Evolutionary conservation across 2,797 vertebrate genomes (phyloP).

Genomic region (Characodon lateralis): DNA sequence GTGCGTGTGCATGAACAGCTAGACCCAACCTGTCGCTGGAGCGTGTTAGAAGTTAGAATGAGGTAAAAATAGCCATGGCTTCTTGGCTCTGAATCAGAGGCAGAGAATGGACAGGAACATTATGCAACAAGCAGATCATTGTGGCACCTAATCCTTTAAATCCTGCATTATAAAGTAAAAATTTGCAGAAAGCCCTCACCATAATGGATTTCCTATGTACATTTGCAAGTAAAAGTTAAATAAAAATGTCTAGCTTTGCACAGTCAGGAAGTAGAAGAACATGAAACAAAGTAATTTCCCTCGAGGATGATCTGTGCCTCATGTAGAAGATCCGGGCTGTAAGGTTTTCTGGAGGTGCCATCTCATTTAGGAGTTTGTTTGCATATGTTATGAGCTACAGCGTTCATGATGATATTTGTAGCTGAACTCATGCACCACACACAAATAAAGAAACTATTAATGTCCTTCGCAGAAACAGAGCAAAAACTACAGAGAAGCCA

Average conservation of each 20-base stretch:
- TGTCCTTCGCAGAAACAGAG: slow-evolving; percentile 44
- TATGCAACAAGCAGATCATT: slow-evolving; percentile 50
- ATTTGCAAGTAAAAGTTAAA: slow-evolving; percentile 78
- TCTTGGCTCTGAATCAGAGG: slow-evolving; percentile 45
- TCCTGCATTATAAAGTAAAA: slow-evolving; percentile 61
- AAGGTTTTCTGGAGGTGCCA: slow-evolving; percentile 26
- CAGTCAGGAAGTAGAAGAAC: slow-evolving; percentile 43
- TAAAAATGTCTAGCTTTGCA: slow-evolving; percentile 62
- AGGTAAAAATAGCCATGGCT: slow-evolving; percentile 62
- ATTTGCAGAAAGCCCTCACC: slow-evolving; percentile 67
- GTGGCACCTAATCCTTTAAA: slow-evolving; percentile 50
- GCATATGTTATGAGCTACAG: slow-evolving; percentile 27
- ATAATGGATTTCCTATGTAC: slow-evolving; percentile 78
- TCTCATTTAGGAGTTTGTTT: slow-evolving; percentile 34
- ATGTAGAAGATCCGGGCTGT: slow-evolving; percentile 10
- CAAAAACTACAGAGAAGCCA: slow-evolving; percentile 15
- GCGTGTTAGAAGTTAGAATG: slow-evolving; percentile 52
- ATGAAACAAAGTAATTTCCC: slow-evolving; percentile 58
- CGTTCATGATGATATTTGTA: slow-evolving; percentile 29
- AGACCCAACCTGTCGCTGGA: slow-evolving; percentile 61
- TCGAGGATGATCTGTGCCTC: slow-evolving; percentile 11
- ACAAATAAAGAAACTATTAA: slow-evolving; percentile 33
- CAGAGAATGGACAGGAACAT: slow-evolving; percentile 63
- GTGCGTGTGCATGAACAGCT: slow-evolving; percentile 62
- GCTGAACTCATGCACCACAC: slow-evolving; percentile 37